Percentiles rank a stretch among this genome's conserved stretches.
phyloP scores from a whole-genome alignment of 2,797 vertebrate genomes.

The Dallia pectoralis region DNA sequence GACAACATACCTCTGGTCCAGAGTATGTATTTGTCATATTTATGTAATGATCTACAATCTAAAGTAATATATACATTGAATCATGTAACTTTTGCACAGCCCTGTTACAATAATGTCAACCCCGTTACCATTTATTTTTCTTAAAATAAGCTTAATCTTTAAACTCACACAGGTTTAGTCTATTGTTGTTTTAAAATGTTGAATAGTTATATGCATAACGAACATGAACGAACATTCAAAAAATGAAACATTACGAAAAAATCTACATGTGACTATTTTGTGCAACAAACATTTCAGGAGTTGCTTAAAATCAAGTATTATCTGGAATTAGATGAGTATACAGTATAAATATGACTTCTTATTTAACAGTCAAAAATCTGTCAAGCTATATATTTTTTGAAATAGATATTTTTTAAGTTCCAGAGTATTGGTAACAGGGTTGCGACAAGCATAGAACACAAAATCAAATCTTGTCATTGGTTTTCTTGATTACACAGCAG shows the following conservation, averaged over 20 bases:
- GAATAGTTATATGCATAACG: too few relatives aligned
- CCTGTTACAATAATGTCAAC: too few relatives aligned
- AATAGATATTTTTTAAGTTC: slow-evolving; percentile 12
- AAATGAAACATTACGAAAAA: too few relatives aligned
- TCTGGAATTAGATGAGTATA: background rate
- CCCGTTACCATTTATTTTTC: too few relatives aligned
- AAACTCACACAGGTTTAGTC: too few relatives aligned
- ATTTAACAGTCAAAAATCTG: slow-evolving; percentile 3
- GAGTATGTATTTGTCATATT: background rate
- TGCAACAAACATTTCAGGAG: too few relatives aligned
- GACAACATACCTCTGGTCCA: slow-evolving; percentile 15
- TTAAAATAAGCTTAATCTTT: too few relatives aligned
- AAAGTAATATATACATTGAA: too few relatives aligned
- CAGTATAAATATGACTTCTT: slow-evolving; percentile 8
- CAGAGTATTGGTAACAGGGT: slow-evolving; percentile 15
- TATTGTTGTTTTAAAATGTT: too few relatives aligned
- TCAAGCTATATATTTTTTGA: slow-evolving; percentile 5
- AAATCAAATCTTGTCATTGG: background rate
- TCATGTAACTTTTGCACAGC: too few relatives aligned
- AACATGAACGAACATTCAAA: too few relatives aligned
- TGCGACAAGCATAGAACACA: slow-evolving; percentile 18
- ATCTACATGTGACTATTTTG: background rate
- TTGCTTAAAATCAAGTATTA: background rate
- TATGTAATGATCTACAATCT: too few relatives aligned
- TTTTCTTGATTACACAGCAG: background rate